phyloP scores from a whole-genome alignment of 2,113 vertebrate species.

The Tragelaphus scriptus region DNA sequence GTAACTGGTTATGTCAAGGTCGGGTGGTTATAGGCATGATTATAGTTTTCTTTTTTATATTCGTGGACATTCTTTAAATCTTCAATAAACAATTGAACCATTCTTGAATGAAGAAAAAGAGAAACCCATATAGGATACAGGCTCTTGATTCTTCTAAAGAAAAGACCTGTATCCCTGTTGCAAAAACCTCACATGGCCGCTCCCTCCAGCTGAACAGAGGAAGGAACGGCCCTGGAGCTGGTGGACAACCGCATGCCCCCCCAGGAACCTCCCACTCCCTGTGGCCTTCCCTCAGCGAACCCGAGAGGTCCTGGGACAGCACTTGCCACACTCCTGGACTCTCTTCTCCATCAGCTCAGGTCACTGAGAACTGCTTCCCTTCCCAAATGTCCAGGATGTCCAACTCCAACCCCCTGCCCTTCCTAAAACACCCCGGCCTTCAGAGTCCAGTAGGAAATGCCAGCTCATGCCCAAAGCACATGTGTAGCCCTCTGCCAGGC shows the following conservation, averaged over 20 bases:
- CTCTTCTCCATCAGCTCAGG: background rate
- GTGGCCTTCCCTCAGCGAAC: background rate
- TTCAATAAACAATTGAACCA: background rate
- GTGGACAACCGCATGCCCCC: fast-evolving
- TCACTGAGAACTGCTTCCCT: background rate
- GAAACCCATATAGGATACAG: background rate
- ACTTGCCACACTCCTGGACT: background rate
- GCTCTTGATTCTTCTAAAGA: background rate
- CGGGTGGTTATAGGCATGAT: background rate
- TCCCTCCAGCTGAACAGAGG: background rate
- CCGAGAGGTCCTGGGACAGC: background rate
- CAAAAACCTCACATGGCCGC: fast-evolving
- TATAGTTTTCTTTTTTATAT: background rate
- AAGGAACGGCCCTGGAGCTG: background rate
- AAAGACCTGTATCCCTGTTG: background rate
- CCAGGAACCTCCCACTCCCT: background rate
- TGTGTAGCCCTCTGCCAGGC: background rate
- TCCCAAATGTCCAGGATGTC: background rate
- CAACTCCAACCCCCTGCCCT: background rate
- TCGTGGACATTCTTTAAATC: background rate
- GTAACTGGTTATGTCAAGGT: background rate
- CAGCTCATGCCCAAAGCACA: background rate
- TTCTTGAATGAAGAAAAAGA: background rate
- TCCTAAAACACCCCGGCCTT: background rate
- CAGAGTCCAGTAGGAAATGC: background rate